Base-by-base conservation (phyloP, 2,113 vertebrate genomes). In the Zosterops lateralis region DNA sequence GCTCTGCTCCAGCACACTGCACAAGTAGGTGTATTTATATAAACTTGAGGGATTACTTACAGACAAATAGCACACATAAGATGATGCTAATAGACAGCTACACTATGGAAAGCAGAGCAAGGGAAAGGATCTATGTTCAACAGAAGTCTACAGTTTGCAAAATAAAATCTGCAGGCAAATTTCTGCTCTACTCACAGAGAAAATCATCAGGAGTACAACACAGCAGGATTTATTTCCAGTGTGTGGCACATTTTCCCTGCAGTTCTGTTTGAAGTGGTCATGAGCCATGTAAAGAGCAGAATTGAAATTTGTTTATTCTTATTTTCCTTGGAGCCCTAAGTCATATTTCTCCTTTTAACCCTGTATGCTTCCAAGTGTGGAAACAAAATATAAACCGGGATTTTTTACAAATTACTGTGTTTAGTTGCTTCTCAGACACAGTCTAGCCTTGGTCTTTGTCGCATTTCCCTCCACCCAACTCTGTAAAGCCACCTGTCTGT, bases 1-100 rank as follows among this genome's bases (percentile, higher is more conserved):
- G 87, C 93, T 97, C 92, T 97, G 95, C 96, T 97, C 74, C 84
- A 92, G 91, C 83, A 87, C 84, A 82, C 67, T 92, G 81, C 60
- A 75, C 76, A 93, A 96, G 93, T 86, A 97, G 96, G 92, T 98
- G 97, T 96, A 92, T 98, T 98, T 98, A 97, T 96, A 95, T 75
- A 98, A 93, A 86, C 91, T 94, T 67, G 72, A 97, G 97, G 95
- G 94, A 95, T 97, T 97, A 95, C 96, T 92, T 95, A 95, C 92
- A 97, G 92, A 96, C 47, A 95, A 97, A 95, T 85, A 95, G 67
- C 87, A 94, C 92, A 94, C 82, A 81, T 96, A 96, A 90, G 75
- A 54, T 76, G 57, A 75, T 73, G 89, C 93, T 97, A 97, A 97
- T 96, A 96, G 92, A 84, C 67, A 89, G 26, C 12, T 88, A 80